Conservation (phyloP, 1,140 invertebrate species). For the Aporrectodea caliginosa region DNA sequence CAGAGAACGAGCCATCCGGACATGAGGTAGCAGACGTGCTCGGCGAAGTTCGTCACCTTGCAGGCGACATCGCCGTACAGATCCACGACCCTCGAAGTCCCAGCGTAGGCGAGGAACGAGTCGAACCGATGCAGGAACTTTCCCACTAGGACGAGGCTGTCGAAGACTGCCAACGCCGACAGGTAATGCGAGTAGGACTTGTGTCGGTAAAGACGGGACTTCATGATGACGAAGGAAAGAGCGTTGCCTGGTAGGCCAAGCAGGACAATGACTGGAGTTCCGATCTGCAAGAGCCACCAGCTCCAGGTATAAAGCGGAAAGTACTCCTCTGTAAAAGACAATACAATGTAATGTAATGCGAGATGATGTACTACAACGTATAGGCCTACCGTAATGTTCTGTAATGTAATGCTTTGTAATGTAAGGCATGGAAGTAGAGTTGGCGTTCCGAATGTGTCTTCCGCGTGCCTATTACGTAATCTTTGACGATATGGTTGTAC, state of each 20-base stretch:
- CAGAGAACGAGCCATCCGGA: constrained; percentile 43
- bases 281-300: constrained; percentile 38
- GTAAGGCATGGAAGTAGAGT: too few relatives aligned
- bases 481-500: too few relatives aligned
- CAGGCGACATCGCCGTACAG: constrained; percentile 27
- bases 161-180: constrained; percentile 42
- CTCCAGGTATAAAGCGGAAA: too few relatives aligned
- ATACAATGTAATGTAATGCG: too few relatives aligned
- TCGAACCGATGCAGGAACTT: constrained; percentile 31
- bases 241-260: constrained; percentile 44
- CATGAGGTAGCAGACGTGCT: constrained; percentile 40
- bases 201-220: constrained; percentile 36
- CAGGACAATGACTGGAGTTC: constrained; percentile 39
- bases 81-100: neutral
- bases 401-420: too few relatives aligned
- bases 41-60: constrained; percentile 36
- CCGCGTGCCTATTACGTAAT: too few relatives aligned
- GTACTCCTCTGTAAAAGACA: too few relatives aligned
- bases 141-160: constrained; percentile 38
- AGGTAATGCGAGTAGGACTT: constrained; percentile 46
- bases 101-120: constrained; percentile 28
- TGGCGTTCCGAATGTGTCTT: too few relatives aligned
- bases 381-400: too few relatives aligned
- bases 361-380: too few relatives aligned
- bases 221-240: constrained; percentile 45